Evolutionary conservation across 1,140 invertebrate genomes (phyloP), one percentile per base, ranked within the genome.

Genomic region (Pararge aegeria): DNA sequence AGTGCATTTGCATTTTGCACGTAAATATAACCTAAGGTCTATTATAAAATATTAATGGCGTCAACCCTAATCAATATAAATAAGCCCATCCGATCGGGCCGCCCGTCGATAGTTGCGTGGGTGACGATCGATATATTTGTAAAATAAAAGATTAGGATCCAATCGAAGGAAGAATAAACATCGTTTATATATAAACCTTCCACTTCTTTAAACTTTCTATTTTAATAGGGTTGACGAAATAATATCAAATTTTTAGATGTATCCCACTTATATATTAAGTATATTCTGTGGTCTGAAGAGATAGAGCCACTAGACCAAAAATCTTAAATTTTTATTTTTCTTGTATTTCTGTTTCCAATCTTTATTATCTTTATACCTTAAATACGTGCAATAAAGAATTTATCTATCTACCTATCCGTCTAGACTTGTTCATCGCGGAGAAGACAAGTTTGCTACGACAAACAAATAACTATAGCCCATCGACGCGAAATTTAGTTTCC

Each of bases 121-220:
- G 42, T 46, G 42, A 46, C 18, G 19, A 46, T 46, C 42, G 19
- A 46, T 20, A 46, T 19, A 46, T 46, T 46, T 46, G 19, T 46
- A 46, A 46, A 46, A 46, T 46, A 46, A 46, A 20, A 46, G 42
- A 46, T 46, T 46, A 7, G 49, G 21, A 34, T 37, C 49, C 19
- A 37, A 51, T 20, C 16, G 18, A 12, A 46, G 42, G 42, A 42
- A 20, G 18, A 19, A 20, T 12, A 46, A 21, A 46, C 42, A 46
- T 46, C 19, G 19, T 46, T 46, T 46, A 46, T 46, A 20, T 10
- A n/a, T n/a, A n/a, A n/a, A 9, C 42, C 30, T 34, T 34, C 30
- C 7, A 34, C 10, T 34, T 12, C 7, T 40, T 40, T 40, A 9
- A 6, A 46, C 42, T 46, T 46, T 46, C 42, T 46, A 9, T 46